phyloP scores from a whole-genome alignment of 2,888 invertebrate genomes.

The Mesodorylaimus sp. region DNA sequence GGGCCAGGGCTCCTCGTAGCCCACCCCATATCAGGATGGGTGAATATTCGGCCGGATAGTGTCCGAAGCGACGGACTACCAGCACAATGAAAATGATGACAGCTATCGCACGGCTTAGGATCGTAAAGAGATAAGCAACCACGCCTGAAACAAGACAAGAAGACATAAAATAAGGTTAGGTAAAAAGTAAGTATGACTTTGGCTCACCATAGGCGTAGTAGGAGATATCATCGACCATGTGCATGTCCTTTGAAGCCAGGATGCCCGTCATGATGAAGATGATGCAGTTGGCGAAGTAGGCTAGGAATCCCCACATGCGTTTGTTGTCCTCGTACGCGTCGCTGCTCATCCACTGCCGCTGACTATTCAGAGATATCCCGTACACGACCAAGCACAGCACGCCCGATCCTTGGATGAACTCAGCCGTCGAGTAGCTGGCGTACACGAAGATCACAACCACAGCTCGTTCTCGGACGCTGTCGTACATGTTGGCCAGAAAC shows the following conservation, averaged over 20 bases:
- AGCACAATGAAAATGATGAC: constrained; percentile 38
- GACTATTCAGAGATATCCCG: constrained; percentile 32
- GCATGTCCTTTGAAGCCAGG: neutral
- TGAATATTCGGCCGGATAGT: constrained; percentile 42
- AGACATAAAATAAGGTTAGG: too few species aligned
- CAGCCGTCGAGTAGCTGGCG: constrained; percentile 33
- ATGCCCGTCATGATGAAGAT: constrained; percentile 44
- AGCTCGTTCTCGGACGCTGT: constrained; percentile 11
- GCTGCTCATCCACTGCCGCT: constrained; percentile 31
- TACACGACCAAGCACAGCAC: constrained; percentile 36
- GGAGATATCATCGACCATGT: too few species aligned
- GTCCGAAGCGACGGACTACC: constrained; percentile 41
- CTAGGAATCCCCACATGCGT: constrained; percentile 33
- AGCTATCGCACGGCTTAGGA: neutral
- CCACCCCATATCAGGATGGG: constrained; percentile 47
- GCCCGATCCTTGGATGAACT: constrained; percentile 30
- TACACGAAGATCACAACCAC: constrained; percentile 35
- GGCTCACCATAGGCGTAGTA: too few species aligned
- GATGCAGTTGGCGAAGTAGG: constrained; percentile 40
- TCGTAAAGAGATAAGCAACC: neutral
- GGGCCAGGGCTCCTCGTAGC: constrained; percentile 42
- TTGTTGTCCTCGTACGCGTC: constrained; percentile 33
- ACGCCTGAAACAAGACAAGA: too few species aligned
- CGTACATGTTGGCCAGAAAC: neutral
- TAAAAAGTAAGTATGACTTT: too few species aligned